Base-by-base conservation (phyloP, 2,797 vertebrate genomes). In the Sebastes itinus region DNA sequence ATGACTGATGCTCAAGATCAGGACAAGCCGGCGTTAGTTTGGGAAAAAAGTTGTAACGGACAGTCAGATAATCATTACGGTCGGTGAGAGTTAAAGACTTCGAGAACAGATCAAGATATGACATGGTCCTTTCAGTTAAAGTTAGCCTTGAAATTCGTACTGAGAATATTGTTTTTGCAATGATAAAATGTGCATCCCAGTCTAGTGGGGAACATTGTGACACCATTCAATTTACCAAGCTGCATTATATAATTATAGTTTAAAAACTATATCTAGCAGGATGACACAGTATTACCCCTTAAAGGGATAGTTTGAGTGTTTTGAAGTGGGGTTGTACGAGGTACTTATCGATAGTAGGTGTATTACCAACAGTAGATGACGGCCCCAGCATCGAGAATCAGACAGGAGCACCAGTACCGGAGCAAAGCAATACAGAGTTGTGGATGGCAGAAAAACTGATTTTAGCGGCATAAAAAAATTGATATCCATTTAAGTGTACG, bases 91-190 rank as follows among this genome's bases (percentile, higher is more conserved):
- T 68, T 33, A 56, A 30, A 56, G 11, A 68, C 5, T 46, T 28
- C 13, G 42, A 42, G 54, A 52, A 54, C n/a, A 42, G 49, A 11
- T 30, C 35, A 30, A 38, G 30, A 60, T 60, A 35, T 46, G 28
- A 62, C 13, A 23, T 22, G 32, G 23, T 5, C 22, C 27, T 28
- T 35, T 22, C 46, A 32, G 5, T 25, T 72, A 12, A 33, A 33
- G 18, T 65, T 27, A 46, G 35, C 13, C 35, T 35, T 6, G 10
- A 81, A 54, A 25, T 18, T 46, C 16, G 16, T 66, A 16, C 20
- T 46, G 32, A 79, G 59, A 59, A 42, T 60, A 74, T 65, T 46
- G 64, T 65, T 77, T 74, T 60, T 60, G 18, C 22, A 49, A 20
- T 32, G 2, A 30, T 14, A 35, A 38, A 60, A 58, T 49, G 14